phyloP scores from a whole-genome alignment of 1,140 invertebrate genomes.

The Paracyclopina nana region DNA sequence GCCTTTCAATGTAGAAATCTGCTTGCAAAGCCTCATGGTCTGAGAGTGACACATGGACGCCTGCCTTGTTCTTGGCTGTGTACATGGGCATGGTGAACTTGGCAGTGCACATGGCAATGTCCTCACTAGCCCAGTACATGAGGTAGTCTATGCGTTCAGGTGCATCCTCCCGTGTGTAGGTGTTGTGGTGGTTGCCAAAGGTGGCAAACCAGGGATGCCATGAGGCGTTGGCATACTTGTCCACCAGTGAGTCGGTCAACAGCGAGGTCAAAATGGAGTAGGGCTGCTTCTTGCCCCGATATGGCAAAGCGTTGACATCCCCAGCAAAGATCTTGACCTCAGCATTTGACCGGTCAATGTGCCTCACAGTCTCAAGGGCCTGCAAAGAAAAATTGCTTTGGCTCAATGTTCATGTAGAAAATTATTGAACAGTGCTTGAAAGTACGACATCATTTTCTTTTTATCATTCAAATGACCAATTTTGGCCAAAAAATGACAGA shows the following conservation, averaged over 20 bases:
- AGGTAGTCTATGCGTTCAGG: constrained; percentile 17
- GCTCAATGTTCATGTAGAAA: too few species aligned
- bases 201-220: constrained; percentile 12
- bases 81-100: constrained; percentile 8
- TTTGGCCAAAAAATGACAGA: too few species aligned
- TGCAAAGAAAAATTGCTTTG: too few species aligned
- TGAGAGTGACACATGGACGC: neutral
- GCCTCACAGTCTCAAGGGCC: constrained; percentile 3
- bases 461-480: too few species aligned
- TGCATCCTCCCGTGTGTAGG: constrained; percentile 8
- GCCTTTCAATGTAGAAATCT: constrained; percentile 1
- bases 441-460: too few species aligned
- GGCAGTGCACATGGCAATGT: constrained; percentile 3
- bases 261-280: constrained; percentile 10
- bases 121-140: constrained; percentile 9
- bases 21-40: constrained; percentile 2
- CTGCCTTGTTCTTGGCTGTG: neutral
- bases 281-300: neutral
- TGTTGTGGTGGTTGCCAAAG: constrained; percentile 13
- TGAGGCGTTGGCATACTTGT: constrained; percentile 1
- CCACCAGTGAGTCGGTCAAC: constrained; percentile 8
- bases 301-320: constrained; percentile 11
- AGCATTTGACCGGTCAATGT: constrained; percentile 7
- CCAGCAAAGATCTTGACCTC: constrained; percentile 15
- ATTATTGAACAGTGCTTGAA: too few species aligned